These are phyloP conservation scores for Panthera uncia DNA, from an alignment of 2,113 vertebrate genomes.

Conservation along the genomic window DNA sequence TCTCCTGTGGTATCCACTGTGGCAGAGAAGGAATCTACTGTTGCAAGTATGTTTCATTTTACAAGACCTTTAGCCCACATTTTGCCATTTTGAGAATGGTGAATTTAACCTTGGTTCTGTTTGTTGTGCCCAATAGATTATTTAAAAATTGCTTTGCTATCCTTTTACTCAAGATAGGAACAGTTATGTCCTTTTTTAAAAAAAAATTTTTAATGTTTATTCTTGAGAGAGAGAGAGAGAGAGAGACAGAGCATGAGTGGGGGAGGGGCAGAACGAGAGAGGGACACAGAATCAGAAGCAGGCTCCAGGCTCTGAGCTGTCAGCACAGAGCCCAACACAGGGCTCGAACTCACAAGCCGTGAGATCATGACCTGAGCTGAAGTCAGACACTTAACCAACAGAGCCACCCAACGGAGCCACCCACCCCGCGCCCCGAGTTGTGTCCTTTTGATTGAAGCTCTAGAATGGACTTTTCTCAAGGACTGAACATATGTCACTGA, in stretches of 20 bases:
- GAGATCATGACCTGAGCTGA: too few relatives aligned
- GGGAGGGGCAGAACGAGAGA: too few relatives aligned
- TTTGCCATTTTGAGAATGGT: not conserved
- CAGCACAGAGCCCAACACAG: too few relatives aligned
- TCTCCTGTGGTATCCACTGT: not conserved
- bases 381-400: too few relatives aligned
- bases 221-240: too few relatives aligned
- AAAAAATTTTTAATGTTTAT: too few relatives aligned
- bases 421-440: not conserved
- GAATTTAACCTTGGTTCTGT: not conserved
- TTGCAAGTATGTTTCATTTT: not conserved
- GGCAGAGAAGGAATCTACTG: not conserved
- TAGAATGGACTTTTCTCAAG: constrained; percentile 9
- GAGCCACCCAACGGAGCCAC: too few relatives aligned
- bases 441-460: not conserved
- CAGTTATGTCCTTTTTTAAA: not conserved
- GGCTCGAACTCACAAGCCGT: too few relatives aligned
- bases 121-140: not conserved
- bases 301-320: too few relatives aligned
- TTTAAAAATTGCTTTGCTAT: not conserved
- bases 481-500: not conserved
- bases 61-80: not conserved
- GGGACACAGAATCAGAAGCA: too few relatives aligned
- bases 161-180: not conserved
- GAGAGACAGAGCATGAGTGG: too few relatives aligned